Base-by-base conservation (phyloP, 2,797 vertebrate species). In the Eulemur albifrons region DNA sequence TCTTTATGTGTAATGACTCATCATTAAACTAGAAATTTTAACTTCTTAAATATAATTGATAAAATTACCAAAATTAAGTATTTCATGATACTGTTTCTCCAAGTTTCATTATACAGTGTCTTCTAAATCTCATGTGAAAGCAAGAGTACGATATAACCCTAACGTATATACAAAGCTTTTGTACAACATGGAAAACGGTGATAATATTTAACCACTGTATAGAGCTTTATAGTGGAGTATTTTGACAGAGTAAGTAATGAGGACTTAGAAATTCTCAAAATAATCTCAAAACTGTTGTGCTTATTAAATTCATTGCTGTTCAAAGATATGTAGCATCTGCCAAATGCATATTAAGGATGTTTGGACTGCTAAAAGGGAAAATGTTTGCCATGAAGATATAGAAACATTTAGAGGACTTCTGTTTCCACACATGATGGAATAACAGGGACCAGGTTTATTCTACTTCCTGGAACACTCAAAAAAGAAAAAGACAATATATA, bases 11-110 rank as follows among this genome's bases (percentile, higher is more conserved):
- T 73, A 92, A 92, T 94, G 59, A 89, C 32, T 96, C 69, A 88
- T 75, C 38, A 75, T 85, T 95, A 70, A 80, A 30, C n/a, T 69
- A 52, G 67, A 96, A 59, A 63, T 61, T 93, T 90, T 92, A 93
- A 75, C 23, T 95, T 67, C 27, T 35, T 95, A 93, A 72, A 69
- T 50, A 63, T 75, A 87, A 77, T 83, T 89, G 61, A 52, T 54
- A 65, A 94, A 89, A 32, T 69, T 65, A 70, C 40, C 67, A 63
- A 93, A 96, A 75, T 65, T 80, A 91, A 80, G 23, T 61, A 91
- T 90, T 89, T 86, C 52, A 12, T 94, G 35, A 80, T 61, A n/a
- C 9, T 86, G 32, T 43, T 88, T 94, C 38, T 48, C 40, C 14
- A 54, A 69, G 27, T 87, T 90, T 84, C 35, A 72, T 93, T 88